A percentile compares a stretch with the other conserved stretches of the same genome.
These are phyloP conservation scores for Chinchilla lanigera DNA, from an alignment of 2,113 vertebrate species.

Conservation along the genomic window DNA sequence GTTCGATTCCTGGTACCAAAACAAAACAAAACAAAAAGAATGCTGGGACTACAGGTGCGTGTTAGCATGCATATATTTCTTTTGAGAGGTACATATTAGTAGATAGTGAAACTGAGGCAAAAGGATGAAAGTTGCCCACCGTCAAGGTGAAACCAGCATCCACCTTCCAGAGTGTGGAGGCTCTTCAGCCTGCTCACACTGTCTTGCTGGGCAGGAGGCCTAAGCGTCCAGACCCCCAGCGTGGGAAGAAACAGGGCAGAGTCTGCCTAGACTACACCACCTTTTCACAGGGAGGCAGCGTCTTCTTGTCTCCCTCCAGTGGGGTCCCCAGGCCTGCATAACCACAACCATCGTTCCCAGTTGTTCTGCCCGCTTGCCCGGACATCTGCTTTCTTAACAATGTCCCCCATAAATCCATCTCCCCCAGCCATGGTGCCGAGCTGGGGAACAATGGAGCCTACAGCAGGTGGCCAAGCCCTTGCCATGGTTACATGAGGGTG, in stretches of 20 bases:
- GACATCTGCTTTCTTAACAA: constrained; percentile 67
- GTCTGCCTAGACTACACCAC: not conserved
- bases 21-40: not conserved
- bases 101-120: constrained; percentile 52
- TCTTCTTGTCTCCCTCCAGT: not conserved
- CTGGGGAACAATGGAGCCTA: constrained; percentile 20
- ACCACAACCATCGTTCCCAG: not conserved
- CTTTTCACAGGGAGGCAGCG: not conserved
- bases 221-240: not conserved
- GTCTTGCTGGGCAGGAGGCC: not conserved
- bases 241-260: not conserved
- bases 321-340: not conserved
- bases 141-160: not conserved
- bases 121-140: fast-evolving
- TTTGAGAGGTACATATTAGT: not conserved
- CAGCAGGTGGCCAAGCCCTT: not conserved
- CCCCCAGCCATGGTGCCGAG: constrained; percentile 27
- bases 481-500: not conserved
- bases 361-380: not conserved
- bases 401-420: constrained; percentile 38
- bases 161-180: not conserved
- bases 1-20: too few relatives aligned
- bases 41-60: not conserved
- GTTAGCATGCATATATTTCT: not conserved
- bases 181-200: not conserved